A percentile compares a stretch with the other conserved stretches of the same genome.
Conservation (phyloP, 1,140 invertebrate species). For the Coelopa frigida region DNA sequence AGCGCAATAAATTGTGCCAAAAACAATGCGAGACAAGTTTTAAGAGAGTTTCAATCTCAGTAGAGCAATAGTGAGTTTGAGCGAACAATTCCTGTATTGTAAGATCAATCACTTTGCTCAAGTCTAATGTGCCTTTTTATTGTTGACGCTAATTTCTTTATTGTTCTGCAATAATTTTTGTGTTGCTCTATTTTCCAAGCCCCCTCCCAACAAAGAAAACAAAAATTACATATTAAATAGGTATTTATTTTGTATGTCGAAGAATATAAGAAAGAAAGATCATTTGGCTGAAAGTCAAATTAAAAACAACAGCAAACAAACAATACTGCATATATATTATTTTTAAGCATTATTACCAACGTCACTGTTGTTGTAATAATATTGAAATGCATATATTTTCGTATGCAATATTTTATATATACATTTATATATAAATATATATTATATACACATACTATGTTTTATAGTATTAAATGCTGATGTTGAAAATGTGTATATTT, state of each 20-base stretch:
- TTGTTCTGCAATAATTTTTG: too few species aligned
- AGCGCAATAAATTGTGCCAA: too few species aligned
- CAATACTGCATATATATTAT: not conserved
- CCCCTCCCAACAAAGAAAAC: not conserved
- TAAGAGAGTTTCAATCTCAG: too few species aligned
- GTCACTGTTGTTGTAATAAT: not conserved
- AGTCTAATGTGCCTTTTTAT: constrained; percentile 9
- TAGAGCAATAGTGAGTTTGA: too few species aligned
- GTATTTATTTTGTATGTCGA: constrained; percentile 12
- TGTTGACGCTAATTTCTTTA: too few species aligned
- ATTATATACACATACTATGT: constrained; percentile 27
- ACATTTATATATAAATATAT: constrained; percentile 10
- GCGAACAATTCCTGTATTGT: too few species aligned
- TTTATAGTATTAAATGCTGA: constrained; percentile 19
- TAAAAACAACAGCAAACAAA: too few species aligned
- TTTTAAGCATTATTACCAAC: not conserved
- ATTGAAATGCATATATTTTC: constrained; percentile 41
- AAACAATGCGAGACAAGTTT: too few species aligned
- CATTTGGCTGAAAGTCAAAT: constrained; percentile 10
- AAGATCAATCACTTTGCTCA: too few species aligned
- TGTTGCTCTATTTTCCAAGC: not conserved
- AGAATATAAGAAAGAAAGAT: constrained; percentile 6
- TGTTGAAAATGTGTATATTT: constrained; percentile 5
- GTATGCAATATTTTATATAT: constrained; percentile 33
- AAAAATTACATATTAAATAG: constrained; percentile 6